A percentile compares a stretch with the other conserved stretches of the same genome.
Conservation (phyloP, 2,113 vertebrate species). For the Phalacrocorax pelagicus region DNA sequence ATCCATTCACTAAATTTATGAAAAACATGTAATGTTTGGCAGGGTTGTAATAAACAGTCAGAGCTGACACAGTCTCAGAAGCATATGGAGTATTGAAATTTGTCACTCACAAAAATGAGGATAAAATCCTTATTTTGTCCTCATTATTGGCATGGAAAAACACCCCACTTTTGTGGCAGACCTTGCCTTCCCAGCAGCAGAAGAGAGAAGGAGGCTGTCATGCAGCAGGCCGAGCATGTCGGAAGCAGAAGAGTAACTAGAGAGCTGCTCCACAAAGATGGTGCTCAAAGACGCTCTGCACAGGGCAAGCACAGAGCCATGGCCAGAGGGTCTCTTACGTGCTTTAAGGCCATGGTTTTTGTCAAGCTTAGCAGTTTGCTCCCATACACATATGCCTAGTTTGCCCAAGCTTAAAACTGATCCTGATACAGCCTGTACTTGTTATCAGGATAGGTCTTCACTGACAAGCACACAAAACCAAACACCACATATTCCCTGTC, state of each 20-base stretch:
- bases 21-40: not conserved
- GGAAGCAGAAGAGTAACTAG: not conserved
- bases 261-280: not conserved
- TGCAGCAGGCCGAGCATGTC: not conserved
- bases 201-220: not conserved
- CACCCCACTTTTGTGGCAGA: not conserved
- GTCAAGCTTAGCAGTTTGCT: not conserved
- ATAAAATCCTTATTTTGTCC: not conserved
- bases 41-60: not conserved
- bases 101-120: not conserved
- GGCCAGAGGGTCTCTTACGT: not conserved
- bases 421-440: not conserved
- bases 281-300: not conserved
- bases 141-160: not conserved
- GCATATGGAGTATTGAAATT: not conserved
- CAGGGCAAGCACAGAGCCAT: not conserved
- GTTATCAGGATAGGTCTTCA: not conserved
- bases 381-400: not conserved
- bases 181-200: fast-evolving
- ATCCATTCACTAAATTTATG: not conserved
- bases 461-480: not conserved
- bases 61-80: not conserved
- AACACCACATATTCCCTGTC: not conserved
- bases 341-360: not conserved
- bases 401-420: not conserved